Conservation (phyloP, 2,113 vertebrate genomes). For the Planiliza haematocheilus region DNA sequence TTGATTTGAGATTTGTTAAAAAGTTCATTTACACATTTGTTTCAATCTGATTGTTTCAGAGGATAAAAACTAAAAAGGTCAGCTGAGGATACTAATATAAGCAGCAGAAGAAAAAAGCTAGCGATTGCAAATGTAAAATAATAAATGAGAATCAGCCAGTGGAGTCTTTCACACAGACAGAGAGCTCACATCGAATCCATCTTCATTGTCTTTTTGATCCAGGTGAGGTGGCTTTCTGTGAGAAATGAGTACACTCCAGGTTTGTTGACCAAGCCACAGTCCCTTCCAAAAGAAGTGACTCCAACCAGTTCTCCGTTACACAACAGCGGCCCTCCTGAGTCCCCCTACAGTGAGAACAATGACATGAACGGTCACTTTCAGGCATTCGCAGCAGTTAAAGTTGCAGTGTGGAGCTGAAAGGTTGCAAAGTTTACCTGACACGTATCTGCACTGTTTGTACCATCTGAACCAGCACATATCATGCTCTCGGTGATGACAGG, state of each 20-base stretch:
- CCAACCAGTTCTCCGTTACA: conserved; percentile 61
- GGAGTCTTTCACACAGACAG: no score
- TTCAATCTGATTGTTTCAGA: no score
- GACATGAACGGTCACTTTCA: neutral
- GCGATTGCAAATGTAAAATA: no score
- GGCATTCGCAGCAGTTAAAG: rapidly evolving
- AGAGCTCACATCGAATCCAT: neutral
- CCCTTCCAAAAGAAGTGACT: conserved; percentile 63
- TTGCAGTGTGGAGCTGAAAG: neutral
- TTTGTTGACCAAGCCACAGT: conserved; percentile 36
- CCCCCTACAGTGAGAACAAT: conserved; percentile 64
- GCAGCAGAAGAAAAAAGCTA: no score
- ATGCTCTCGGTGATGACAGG: conserved; percentile 67
- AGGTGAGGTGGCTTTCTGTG: conserved; percentile 51
- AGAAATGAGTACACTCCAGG: conserved; percentile 77
- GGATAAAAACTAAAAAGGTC: no score
- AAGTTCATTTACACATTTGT: no score
- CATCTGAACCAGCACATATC: conserved; percentile 76
- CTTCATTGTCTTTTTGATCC: conserved; percentile 67
- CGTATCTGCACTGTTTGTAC: conserved; percentile 5
- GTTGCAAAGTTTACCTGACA: conserved; percentile 53
- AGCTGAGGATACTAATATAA: no score
- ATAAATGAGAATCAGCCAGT: no score
- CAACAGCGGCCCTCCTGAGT: conserved; percentile 80
- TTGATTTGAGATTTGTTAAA: no score